phyloP scores from a whole-genome alignment of 2,113 vertebrate species.

The Pan paniscus region DNA sequence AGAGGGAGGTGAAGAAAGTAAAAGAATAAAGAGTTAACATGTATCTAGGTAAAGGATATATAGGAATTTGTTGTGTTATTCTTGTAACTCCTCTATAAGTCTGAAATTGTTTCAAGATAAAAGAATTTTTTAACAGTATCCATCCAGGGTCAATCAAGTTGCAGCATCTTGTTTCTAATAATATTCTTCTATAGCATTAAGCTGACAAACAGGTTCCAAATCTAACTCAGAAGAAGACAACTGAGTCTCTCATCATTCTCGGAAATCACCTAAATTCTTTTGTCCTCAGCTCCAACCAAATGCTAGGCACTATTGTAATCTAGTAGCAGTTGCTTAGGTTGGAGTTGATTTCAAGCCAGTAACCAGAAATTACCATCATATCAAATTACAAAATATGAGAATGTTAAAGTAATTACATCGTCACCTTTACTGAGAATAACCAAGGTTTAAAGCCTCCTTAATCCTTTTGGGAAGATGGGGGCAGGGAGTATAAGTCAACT shows the following conservation, averaged over 20 bases:
- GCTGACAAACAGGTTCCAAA: background rate
- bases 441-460: background rate
- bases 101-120: constrained; percentile 26
- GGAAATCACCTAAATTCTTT: background rate
- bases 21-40: background rate
- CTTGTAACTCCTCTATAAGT: background rate
- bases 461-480: background rate
- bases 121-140: background rate
- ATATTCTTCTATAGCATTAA: background rate
- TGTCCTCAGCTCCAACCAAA: background rate
- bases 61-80: background rate
- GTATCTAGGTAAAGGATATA: background rate
- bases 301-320: background rate
- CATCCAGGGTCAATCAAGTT: background rate
- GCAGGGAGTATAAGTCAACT: background rate
- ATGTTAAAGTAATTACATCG: background rate
- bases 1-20: background rate
- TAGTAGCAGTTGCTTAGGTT: background rate
- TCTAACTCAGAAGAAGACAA: background rate
- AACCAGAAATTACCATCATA: constrained; percentile 15
- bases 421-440: background rate
- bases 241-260: background rate
- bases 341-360: background rate
- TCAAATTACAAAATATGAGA: background rate
- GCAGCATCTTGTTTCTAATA: background rate